Percentiles rank a stretch among this genome's conserved stretches.
phyloP scores from a whole-genome alignment of 2,888 invertebrate species.

The Cheiracanthium punctorium region DNA sequence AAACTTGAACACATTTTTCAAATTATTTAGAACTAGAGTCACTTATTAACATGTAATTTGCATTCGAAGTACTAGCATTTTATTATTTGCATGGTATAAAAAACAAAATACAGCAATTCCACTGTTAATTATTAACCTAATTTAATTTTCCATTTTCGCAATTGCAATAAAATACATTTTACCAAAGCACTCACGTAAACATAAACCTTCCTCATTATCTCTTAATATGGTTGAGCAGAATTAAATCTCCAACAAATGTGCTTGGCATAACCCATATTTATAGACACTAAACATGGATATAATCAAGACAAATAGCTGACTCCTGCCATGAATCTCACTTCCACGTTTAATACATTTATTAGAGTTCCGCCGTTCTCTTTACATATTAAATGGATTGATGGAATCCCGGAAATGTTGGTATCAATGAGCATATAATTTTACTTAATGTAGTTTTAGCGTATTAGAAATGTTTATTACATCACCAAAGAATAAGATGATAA shows the following conservation, averaged over 20 bases:
- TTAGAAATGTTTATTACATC: no score
- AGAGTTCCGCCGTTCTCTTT: not conserved
- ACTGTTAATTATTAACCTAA: not conserved
- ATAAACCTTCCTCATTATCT: not conserved
- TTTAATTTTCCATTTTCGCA: not conserved
- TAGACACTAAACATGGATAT: not conserved
- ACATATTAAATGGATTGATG: no score
- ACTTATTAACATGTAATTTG: no score
- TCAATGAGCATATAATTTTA: no score
- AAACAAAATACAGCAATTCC: no score
- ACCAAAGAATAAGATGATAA: no score
- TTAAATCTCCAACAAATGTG: not conserved
- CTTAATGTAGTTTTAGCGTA: no score
- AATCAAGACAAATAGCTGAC: not conserved
- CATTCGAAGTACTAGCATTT: no score
- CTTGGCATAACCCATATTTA: not conserved
- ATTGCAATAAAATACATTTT: not conserved
- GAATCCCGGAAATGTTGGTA: no score
- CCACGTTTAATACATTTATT: not conserved
- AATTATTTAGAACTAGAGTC: no score
- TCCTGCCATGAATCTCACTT: not conserved
- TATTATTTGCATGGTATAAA: no score
- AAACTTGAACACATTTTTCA: no score
- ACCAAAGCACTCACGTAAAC: not conserved
- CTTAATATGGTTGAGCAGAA: not conserved